phyloP scores from a whole-genome alignment of 2,113 vertebrate species.

The Holacanthus passer region DNA sequence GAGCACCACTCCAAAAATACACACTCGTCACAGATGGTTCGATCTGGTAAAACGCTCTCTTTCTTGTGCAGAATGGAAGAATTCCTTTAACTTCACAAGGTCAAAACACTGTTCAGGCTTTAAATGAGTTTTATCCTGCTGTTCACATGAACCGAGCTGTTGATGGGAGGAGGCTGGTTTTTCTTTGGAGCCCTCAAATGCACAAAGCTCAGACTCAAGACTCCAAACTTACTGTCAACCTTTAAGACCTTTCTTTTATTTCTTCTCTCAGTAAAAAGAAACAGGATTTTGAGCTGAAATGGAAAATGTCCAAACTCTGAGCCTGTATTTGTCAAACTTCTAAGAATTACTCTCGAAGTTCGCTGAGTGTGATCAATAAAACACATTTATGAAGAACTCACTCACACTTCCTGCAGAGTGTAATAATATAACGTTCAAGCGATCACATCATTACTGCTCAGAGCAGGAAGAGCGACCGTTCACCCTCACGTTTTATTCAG shows the following conservation, averaged over 20 bases:
- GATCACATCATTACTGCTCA: background rate
- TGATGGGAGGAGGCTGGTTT: background rate
- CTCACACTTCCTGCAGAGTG: background rate
- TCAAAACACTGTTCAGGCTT: slow-evolving; percentile 38
- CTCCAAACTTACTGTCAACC: too few relatives aligned
- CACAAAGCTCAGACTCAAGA: background rate
- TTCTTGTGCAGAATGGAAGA: background rate
- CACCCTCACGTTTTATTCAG: background rate
- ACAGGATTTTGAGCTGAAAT: too few relatives aligned
- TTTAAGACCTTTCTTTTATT: background rate
- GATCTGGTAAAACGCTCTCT: background rate
- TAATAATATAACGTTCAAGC: too few relatives aligned
- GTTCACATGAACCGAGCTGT: background rate
- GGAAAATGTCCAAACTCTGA: background rate
- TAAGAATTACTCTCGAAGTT: background rate
- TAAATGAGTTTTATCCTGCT: background rate
- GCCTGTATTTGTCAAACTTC: slow-evolving; percentile 12
- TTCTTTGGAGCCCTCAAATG: too few relatives aligned
- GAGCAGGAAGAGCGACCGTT: too few relatives aligned
- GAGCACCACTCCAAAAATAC: background rate
- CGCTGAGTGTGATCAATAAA: background rate
- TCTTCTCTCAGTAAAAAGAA: background rate
- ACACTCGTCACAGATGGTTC: background rate
- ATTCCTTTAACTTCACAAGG: slow-evolving; percentile 1
- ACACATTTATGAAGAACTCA: background rate